Evolutionary conservation across 2,797 vertebrate genomes (phyloP).

Genomic region (Thunnus albacares): DNA sequence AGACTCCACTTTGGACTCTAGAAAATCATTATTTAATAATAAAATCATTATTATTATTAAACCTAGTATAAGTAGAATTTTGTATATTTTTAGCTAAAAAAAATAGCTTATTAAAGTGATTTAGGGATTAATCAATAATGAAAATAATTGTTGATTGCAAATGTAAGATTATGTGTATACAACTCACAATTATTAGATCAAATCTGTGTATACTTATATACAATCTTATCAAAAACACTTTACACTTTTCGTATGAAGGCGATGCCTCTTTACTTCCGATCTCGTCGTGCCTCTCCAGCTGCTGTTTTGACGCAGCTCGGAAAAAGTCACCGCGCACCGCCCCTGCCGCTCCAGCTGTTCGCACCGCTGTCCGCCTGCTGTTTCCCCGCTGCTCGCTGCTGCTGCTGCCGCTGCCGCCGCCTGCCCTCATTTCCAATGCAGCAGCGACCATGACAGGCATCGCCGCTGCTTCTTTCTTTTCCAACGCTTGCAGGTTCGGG

Average conservation of each 20-base stretch:
- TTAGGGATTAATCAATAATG: neutral
- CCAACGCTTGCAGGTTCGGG: slow-evolving; percentile 95
- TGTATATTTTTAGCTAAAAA: neutral
- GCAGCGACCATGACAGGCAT: slow-evolving; percentile 95
- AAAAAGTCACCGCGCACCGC: slow-evolving; percentile 70
- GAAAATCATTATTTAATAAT: neutral
- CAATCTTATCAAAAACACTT: no score
- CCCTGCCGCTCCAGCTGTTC: slow-evolving; percentile 83
- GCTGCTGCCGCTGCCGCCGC: slow-evolving; percentile 77
- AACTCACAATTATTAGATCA: neutral
- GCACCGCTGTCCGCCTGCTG: slow-evolving; percentile 79
- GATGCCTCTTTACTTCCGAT: slow-evolving; percentile 70
- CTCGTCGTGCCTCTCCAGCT: neutral
- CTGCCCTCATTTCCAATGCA: slow-evolving; percentile 87
- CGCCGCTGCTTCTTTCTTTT: slow-evolving; percentile 98
- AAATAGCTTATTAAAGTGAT: neutral
- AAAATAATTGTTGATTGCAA: neutral
- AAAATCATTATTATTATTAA: no score
- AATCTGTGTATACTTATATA: neutral
- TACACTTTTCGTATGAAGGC: slow-evolving; percentile 40
- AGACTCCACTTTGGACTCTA: neutral
- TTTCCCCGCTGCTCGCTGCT: slow-evolving; percentile 72
- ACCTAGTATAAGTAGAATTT: no score
- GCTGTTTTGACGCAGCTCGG: slow-evolving; percentile 48
- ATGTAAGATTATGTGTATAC: neutral